Evolutionary conservation across 1,140 invertebrate genomes (phyloP).

Genomic region (Coelopa frigida): DNA sequence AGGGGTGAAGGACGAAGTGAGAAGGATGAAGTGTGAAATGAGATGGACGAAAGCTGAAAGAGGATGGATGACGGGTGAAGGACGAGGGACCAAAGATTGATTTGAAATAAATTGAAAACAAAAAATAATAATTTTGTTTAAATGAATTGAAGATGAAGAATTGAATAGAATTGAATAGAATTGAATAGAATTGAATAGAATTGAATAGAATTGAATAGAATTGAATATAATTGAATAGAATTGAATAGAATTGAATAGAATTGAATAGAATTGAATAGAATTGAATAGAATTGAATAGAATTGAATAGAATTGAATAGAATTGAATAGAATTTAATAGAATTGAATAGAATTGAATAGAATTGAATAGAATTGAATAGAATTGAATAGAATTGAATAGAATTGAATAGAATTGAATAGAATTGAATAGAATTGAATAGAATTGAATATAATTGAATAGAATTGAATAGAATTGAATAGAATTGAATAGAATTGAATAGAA

Average conservation of each 20-base stretch:
- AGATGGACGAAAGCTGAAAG: no score
- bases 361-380: conserved; percentile 4
- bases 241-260: conserved; percentile 5
- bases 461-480: conserved; percentile 5
- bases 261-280: conserved; percentile 6
- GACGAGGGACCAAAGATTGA: no score
- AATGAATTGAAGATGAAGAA: conserved; percentile 2
- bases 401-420: conserved; percentile 5
- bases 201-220: conserved; percentile 6
- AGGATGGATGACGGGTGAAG: no score
- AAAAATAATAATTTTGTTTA: conserved; percentile 1
- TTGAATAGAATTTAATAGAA: conserved; percentile 5
- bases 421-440: conserved; percentile 6
- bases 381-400: conserved; percentile 4
- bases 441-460: conserved; percentile 4
- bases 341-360: conserved; percentile 8
- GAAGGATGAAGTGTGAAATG: no score
- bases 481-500: conserved; percentile 7
- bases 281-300: conserved; percentile 6
- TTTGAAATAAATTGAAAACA: neutral
- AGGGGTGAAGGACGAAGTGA: no score
- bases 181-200: conserved; percentile 4
- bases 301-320: conserved; percentile 6
- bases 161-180: conserved; percentile 6
- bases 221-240: conserved; percentile 3